Conservation (phyloP, 2,797 vertebrate species). For the Sebastes hubbsi region DNA sequence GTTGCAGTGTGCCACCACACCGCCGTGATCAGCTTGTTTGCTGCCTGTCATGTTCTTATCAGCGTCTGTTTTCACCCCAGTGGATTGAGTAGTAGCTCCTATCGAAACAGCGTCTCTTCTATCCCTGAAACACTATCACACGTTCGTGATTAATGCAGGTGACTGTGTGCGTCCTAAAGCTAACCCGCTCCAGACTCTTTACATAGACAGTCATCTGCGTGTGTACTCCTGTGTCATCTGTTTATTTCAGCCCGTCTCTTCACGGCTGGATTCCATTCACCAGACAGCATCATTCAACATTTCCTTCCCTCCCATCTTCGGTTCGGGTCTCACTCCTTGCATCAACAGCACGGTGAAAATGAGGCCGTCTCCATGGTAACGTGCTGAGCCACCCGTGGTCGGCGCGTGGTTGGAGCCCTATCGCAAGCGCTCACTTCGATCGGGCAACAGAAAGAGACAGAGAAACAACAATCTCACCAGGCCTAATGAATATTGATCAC, state of each 20-base stretch:
- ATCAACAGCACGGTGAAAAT: slow-evolving; percentile 71
- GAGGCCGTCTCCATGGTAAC: slow-evolving; percentile 83
- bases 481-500: slow-evolving; percentile 73
- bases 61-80: background rate
- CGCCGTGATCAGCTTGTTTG: background rate
- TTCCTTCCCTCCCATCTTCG: slow-evolving; percentile 50
- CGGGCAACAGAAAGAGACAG: slow-evolving; percentile 36
- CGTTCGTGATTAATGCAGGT: slow-evolving; percentile 54
- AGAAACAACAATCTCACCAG: slow-evolving; percentile 51
- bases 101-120: slow-evolving; percentile 4
- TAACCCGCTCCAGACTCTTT: background rate
- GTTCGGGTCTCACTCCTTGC: slow-evolving; percentile 47
- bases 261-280: slow-evolving; percentile 41
- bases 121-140: slow-evolving; percentile 28
- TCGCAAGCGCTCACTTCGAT: slow-evolving; percentile 53
- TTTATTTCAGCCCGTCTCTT: slow-evolving; percentile 10
- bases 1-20: background rate
- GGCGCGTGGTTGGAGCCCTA: slow-evolving; percentile 62
- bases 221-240: background rate
- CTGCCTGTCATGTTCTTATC: slow-evolving; percentile 29
- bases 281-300: slow-evolving; percentile 60
- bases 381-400: slow-evolving; percentile 67
- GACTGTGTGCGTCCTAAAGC: background rate
- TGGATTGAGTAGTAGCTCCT: slow-evolving; percentile 7
- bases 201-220: slow-evolving; percentile 23